These are phyloP conservation scores for Stenichneumon culpator DNA, from an alignment of 2,888 invertebrate genomes.

Conservation along the genomic window DNA sequence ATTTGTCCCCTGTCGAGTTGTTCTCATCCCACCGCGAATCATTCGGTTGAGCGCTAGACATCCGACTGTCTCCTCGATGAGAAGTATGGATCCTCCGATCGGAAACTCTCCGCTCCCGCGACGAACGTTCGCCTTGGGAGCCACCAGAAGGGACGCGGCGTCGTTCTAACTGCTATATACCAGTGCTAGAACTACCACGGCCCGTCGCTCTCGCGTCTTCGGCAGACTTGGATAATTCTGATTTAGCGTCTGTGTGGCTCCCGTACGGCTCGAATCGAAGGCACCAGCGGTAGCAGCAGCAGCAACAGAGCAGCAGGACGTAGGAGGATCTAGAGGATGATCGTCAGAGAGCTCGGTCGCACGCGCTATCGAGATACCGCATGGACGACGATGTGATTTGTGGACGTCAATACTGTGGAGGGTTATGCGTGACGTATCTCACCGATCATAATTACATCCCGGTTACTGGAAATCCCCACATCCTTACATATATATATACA, in stretches of 20 bases:
- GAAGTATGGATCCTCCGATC: slow-evolving; percentile 58
- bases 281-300: slow-evolving; percentile 37
- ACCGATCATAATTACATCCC: slow-evolving; percentile 85
- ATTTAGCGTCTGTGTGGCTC: slow-evolving; percentile 60
- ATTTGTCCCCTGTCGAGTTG: slow-evolving; percentile 18
- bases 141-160: slow-evolving; percentile 24
- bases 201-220: slow-evolving; percentile 61
- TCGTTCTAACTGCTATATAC: slow-evolving; percentile 23
- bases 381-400: slow-evolving; percentile 82
- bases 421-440: slow-evolving; percentile 84
- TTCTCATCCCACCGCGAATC: slow-evolving; percentile 40
- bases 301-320: slow-evolving; percentile 21
- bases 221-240: slow-evolving; percentile 64
- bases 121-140: slow-evolving; percentile 54
- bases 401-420: slow-evolving; percentile 83
- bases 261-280: slow-evolving; percentile 41
- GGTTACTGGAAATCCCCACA: slow-evolving; percentile 78
- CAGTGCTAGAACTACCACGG: slow-evolving; percentile 6
- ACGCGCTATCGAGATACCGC: slow-evolving; percentile 78
- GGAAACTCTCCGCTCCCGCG: slow-evolving; percentile 30
- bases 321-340: slow-evolving; percentile 51
- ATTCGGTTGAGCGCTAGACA: slow-evolving; percentile 51
- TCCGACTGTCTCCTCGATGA: slow-evolving; percentile 49
- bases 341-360: slow-evolving; percentile 49
- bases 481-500: slow-evolving; percentile 5